These are phyloP conservation scores for Idaea straminata DNA, from an alignment of 2,888 invertebrate species.

Conservation along the genomic window DNA sequence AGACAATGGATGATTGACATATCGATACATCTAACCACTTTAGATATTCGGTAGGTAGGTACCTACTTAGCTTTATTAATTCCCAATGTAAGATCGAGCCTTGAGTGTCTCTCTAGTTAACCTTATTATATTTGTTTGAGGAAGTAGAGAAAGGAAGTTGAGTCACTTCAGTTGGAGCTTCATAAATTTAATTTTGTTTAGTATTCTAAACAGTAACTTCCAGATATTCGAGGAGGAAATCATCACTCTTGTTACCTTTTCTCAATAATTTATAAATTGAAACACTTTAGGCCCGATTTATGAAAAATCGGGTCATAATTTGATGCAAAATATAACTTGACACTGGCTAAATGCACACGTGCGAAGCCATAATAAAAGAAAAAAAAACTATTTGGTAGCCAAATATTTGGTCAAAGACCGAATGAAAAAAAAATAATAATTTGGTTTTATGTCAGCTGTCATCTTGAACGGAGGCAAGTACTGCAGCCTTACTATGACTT, in stretches of 20 bases:
- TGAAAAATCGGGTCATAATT: too few relatives aligned
- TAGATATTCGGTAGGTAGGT: background rate
- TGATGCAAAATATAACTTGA: too few relatives aligned
- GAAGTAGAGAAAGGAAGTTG: constrained; percentile 47
- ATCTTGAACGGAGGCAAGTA: too few relatives aligned
- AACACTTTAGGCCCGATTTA: too few relatives aligned
- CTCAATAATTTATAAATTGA: background rate
- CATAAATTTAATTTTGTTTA: constrained; percentile 56
- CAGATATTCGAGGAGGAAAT: constrained; percentile 41
- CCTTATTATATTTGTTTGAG: background rate
- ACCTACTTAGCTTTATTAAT: constrained; percentile 1
- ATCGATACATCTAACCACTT: constrained; percentile 38
- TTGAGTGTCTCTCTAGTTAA: background rate
- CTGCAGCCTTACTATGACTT: too few relatives aligned
- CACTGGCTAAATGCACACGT: too few relatives aligned
- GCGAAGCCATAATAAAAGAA: too few relatives aligned
- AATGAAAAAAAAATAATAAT: too few relatives aligned
- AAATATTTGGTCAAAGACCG: too few relatives aligned
- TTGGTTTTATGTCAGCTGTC: too few relatives aligned
- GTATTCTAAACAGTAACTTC: constrained; percentile 48
- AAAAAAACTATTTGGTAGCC: too few relatives aligned
- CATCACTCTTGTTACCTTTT: background rate
- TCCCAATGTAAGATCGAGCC: background rate
- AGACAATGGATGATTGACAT: constrained; percentile 64
- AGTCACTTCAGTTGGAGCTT: constrained; percentile 36